Percentiles rank a stretch among this genome's conserved stretches.
Evolutionary conservation across 2,113 vertebrate species (phyloP).

Genomic region (Hippolais icterina): DNA sequence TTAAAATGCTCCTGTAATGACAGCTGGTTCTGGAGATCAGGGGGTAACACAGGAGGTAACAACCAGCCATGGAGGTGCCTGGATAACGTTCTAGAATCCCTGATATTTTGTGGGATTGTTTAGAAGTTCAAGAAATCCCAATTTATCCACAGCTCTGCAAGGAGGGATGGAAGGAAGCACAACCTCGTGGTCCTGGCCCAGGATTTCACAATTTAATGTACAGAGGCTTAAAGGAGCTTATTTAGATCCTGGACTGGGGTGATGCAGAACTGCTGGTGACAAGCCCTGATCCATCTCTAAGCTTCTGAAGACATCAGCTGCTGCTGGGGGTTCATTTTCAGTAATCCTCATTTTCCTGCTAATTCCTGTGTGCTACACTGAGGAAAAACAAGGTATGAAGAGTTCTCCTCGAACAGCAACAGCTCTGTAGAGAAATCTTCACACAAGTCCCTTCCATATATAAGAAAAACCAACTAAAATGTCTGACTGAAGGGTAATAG

Average conservation of each 20-base stretch:
- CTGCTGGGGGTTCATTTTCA: neutral
- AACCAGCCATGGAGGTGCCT: neutral
- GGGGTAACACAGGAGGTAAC: neutral
- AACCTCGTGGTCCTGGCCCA: neutral
- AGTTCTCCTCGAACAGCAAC: neutral
- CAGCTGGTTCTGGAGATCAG: neutral
- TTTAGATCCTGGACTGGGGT: neutral
- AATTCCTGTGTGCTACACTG: neutral
- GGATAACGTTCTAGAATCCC: rapidly evolving
- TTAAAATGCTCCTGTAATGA: rapidly evolving
- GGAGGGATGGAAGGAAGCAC: neutral
- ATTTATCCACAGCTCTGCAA: neutral
- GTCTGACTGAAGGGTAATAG: neutral
- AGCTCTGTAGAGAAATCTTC: neutral
- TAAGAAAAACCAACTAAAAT: neutral
- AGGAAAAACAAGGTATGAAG: neutral
- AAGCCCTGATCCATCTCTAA: neutral
- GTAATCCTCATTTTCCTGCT: neutral
- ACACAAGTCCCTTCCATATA: neutral
- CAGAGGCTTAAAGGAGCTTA: neutral
- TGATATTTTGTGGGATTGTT: neutral
- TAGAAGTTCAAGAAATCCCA: neutral
- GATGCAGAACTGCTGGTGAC: neutral
- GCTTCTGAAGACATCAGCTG: neutral
- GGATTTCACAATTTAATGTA: neutral